Base-by-base conservation (phyloP, 2,113 vertebrate species). In the Eonycteris spelaea region DNA sequence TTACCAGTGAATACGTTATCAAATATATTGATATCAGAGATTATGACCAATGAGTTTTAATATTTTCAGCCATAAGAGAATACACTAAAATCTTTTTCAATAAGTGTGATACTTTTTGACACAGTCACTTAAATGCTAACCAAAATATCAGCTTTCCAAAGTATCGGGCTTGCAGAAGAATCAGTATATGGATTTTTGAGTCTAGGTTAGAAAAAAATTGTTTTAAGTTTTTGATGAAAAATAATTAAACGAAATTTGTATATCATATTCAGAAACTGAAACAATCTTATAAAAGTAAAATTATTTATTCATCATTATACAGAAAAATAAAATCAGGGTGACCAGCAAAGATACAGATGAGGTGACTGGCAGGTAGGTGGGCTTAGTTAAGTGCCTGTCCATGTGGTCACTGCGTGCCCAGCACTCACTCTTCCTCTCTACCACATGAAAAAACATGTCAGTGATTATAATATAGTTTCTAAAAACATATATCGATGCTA, bases 341-440 rank as follows among this genome's bases (percentile, higher is more conserved):
- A 18, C 55, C 82, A 33, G 24, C 19, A 40, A 86, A 75, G 40
- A 45, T 3, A 19, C 0, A 3, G 30, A 86, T n/a, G 65, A n/a
- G 16, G 12, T 10, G 51, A 5, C 28, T 0, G 4, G 7, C 26
- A 26, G 43, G 48, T 1, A 26, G 43, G 40, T 1, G 10, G 11
- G 15, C 59, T 53, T 5, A 38, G 85, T 13, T 35, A 10, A 5
- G 9, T 2, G n/a, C 30, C 67, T 43, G 24, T 43, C 48, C 24
- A 43, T 1, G 0, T 10, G 1, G 2, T 28, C 6, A 9, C 24
- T 9, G 26, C 3, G 0, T 7, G 15, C 14, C 40, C 26, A 48
- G 65, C 7, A 15, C 45, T 55, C 0, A 3, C 4, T 3, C 63
- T 35, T 51, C 11, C 22, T 40, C 45, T 19, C n/a, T 21, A 43